Conservation (phyloP, 2,888 invertebrate species). For the Bombylius discolor region DNA sequence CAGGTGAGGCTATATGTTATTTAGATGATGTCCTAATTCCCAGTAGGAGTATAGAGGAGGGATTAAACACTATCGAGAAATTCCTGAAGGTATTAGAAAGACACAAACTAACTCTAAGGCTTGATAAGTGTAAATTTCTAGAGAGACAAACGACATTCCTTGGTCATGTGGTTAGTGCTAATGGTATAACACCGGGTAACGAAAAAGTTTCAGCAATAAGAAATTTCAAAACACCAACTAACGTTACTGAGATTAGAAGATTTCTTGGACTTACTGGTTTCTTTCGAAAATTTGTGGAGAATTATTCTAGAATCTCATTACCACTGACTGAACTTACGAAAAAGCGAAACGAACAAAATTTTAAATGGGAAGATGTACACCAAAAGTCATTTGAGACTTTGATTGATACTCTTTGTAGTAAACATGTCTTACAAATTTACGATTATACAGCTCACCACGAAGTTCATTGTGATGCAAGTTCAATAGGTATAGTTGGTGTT, state of each 20-base stretch:
- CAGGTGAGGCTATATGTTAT: constrained; percentile 3
- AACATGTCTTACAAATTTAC: constrained; percentile 20
- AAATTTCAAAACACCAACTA: constrained; percentile 13
- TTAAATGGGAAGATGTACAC: constrained; percentile 17
- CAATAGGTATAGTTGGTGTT: not conserved
- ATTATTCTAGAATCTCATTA: constrained; percentile 13
- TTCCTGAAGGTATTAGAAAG: not conserved
- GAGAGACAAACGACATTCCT: constrained; percentile 14
- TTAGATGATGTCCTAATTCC: constrained; percentile 14
- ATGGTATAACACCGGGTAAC: constrained; percentile 15
- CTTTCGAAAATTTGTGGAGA: constrained; percentile 19
- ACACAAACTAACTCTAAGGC: not conserved
- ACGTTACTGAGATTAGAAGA: constrained; percentile 16
- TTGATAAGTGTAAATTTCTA: constrained; percentile 14
- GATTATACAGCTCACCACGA: constrained; percentile 9
- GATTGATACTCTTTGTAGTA: constrained; percentile 16
- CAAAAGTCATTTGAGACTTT: constrained; percentile 17
- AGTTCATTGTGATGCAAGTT: constrained; percentile 3
- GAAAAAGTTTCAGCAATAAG: constrained; percentile 17
- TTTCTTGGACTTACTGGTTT: constrained; percentile 20
- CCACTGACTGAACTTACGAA: constrained; percentile 14
- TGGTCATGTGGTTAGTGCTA: constrained; percentile 15
- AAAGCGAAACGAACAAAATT: constrained; percentile 7
- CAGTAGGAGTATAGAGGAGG: constrained; percentile 4
- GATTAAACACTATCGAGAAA: not conserved